phyloP scores from a whole-genome alignment of 2,113 vertebrate species.

The Platycercus adscitus region DNA sequence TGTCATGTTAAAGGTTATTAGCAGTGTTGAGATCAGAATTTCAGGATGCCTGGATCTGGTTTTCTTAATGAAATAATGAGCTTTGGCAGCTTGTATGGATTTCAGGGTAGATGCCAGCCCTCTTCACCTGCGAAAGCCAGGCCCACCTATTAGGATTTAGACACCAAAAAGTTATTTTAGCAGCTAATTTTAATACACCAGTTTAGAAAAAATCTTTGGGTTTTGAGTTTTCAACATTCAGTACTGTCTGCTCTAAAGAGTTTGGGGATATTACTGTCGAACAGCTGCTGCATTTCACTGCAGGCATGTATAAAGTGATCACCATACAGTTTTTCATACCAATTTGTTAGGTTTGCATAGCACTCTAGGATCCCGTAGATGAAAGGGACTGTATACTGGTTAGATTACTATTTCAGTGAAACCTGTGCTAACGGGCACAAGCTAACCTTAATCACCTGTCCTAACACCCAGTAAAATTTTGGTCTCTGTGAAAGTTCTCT shows the following conservation, averaged over 20 bases:
- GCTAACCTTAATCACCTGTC: neutral
- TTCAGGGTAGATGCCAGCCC: neutral
- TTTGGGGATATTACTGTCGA: conserved; percentile 33
- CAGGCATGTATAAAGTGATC: conserved; percentile 46
- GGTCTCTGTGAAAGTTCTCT: neutral
- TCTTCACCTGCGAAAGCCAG: neutral
- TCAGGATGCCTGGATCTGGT: neutral
- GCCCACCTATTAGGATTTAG: neutral
- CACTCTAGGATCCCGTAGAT: conserved; percentile 16
- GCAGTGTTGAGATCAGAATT: neutral
- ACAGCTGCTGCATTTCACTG: conserved; percentile 60
- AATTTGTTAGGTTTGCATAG: conserved; percentile 39
- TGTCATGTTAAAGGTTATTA: conserved; percentile 1
- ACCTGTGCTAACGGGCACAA: neutral
- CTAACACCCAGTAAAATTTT: neutral
- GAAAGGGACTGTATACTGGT: neutral
- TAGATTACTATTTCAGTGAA: neutral
- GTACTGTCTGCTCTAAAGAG: conserved; percentile 21
- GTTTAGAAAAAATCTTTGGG: neutral
- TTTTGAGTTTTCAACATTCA: conserved; percentile 51
- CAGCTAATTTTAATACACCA: neutral
- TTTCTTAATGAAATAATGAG: neutral
- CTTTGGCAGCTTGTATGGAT: neutral
- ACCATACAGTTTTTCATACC: conserved; percentile 39
- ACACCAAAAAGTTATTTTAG: neutral